A percentile compares a stretch with the other conserved stretches of the same genome.
phyloP scores from a whole-genome alignment of 2,797 vertebrate genomes.

The Silurus lanzhouensis region DNA sequence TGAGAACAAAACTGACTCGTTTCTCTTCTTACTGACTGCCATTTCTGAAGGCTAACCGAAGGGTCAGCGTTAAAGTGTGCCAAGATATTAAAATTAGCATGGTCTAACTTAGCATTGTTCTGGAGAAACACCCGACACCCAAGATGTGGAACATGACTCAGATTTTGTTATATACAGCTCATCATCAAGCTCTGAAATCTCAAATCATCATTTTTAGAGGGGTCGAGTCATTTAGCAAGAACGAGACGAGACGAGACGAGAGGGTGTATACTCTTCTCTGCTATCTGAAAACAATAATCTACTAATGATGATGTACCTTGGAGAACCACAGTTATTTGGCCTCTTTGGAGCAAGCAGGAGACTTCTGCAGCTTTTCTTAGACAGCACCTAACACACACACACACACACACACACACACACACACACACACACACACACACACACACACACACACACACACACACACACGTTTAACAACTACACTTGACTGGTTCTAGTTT shows the following conservation, averaged over 20 bases:
- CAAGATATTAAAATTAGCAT: background rate
- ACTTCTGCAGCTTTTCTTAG: constrained; percentile 88
- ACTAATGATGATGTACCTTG: constrained; percentile 81
- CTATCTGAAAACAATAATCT: background rate
- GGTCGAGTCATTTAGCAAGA: background rate
- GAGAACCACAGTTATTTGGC: constrained; percentile 84
- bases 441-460: constrained; percentile 35
- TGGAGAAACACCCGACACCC: background rate
- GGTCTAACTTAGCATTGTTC: background rate
- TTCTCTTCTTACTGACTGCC: background rate
- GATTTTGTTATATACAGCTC: background rate
- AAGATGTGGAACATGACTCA: background rate
- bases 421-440: constrained; percentile 23
- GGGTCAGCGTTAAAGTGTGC: background rate
- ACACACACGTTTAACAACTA: constrained; percentile 1
- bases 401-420: constrained; percentile 12
- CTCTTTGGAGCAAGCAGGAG: constrained; percentile 79
- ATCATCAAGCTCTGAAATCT: background rate
- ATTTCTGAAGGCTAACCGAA: background rate
- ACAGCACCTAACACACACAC: constrained; percentile 76
- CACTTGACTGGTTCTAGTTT: background rate
- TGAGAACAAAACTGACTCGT: background rate
- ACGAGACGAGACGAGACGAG: background rate
- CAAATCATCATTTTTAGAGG: background rate
- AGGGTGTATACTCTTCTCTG: background rate